Evolutionary conservation across 64 coral and sea anemone genomes (phyloP).

Genomic region (Actinia tenebrosa): DNA sequence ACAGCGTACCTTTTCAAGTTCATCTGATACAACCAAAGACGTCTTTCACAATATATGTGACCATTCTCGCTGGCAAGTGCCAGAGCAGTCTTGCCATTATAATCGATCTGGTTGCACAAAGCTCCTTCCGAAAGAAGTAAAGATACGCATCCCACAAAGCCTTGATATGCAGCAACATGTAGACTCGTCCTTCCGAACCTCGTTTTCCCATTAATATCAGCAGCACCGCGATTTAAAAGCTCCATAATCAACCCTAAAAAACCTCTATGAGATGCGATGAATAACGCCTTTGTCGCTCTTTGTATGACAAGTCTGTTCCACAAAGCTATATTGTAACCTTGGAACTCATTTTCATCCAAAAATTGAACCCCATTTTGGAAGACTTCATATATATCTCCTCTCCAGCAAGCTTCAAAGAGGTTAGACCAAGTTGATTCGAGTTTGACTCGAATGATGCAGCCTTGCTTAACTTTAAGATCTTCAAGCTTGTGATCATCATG

Average conservation of each 20-base stretch:
- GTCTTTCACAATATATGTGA: conserved; percentile 86
- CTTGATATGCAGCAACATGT: conserved; percentile 89
- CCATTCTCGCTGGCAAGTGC: conserved; percentile 63
- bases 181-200: conserved; percentile 73
- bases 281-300: conserved; percentile 83
- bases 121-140: conserved; percentile 84
- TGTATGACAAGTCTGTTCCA: conserved; percentile 90
- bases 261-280: conserved; percentile 94
- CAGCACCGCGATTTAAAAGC: conserved; percentile 74
- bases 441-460: conserved; percentile 79
- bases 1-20: conserved; percentile 27
- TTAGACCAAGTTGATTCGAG: conserved; percentile 62
- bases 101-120: conserved; percentile 53
- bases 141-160: conserved; percentile 93
- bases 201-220: conserved; percentile 81
- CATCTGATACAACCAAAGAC: conserved; percentile 88
- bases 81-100: conserved; percentile 72
- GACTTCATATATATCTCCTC: conserved; percentile 86
- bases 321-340: conserved; percentile 67
- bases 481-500: conserved; percentile 40
- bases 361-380: conserved; percentile 96
- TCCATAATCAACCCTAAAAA: conserved; percentile 84
- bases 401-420: conserved; percentile 85
- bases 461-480: conserved; percentile 64
- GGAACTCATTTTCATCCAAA: conserved; percentile 46